phyloP scores from a whole-genome alignment of 2,888 invertebrate species.

The Malthinus flaveolus region DNA sequence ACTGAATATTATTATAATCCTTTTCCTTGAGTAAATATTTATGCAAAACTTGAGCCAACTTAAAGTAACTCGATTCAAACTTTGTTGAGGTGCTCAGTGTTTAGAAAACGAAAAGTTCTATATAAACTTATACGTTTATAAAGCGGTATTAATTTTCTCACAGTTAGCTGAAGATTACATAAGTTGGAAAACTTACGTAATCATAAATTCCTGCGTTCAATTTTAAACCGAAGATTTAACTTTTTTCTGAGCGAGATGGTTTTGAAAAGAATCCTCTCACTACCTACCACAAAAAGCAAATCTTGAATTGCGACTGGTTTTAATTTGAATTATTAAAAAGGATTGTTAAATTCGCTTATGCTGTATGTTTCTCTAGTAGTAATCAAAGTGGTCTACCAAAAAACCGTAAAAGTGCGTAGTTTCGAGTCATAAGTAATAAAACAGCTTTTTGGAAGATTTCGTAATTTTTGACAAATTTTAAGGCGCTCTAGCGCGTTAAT shows the following conservation, averaged over 20 bases:
- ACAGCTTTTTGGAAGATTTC: too few species aligned
- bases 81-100: slow-evolving; percentile 17
- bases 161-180: slow-evolving; percentile 14
- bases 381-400: too few species aligned
- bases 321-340: background rate
- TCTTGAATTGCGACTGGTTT: too few species aligned
- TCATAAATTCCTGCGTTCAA: slow-evolving; percentile 7
- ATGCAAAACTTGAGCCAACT: slow-evolving; percentile 34
- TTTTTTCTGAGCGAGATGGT: background rate
- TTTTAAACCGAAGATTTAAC: background rate
- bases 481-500: too few species aligned
- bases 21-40: slow-evolving; percentile 37
- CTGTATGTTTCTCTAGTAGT: too few species aligned
- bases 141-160: slow-evolving; percentile 10
- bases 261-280: slow-evolving; percentile 1
- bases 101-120: slow-evolving; percentile 16
- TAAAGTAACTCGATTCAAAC: slow-evolving; percentile 28
- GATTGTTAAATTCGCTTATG: too few species aligned
- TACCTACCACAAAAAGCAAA: too few species aligned
- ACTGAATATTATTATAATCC: slow-evolving; percentile 39
- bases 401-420: too few species aligned
- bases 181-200: slow-evolving; percentile 8
- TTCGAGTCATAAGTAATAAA: too few species aligned
- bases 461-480: too few species aligned
- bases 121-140: slow-evolving; percentile 16